Evolutionary conservation across 2,113 vertebrate species (phyloP).

Genomic region (Phylloscopus trochiloides): DNA sequence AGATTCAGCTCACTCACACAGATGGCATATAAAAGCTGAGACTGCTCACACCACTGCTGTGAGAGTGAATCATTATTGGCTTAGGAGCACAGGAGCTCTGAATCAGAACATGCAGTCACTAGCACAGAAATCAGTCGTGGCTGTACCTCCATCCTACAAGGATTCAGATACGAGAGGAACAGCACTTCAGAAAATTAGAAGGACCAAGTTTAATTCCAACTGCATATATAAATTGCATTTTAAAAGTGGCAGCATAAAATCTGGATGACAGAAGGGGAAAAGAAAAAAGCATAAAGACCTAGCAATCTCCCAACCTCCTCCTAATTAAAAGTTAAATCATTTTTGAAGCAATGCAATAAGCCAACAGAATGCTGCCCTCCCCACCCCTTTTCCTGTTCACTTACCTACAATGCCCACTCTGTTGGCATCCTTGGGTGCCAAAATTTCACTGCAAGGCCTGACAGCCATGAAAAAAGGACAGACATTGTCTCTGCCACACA

Average conservation of each 20-base stretch:
- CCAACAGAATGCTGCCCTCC: background rate
- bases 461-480: background rate
- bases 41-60: conserved; percentile 60
- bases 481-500: background rate
- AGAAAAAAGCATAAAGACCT: background rate
- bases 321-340: background rate
- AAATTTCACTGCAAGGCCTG: background rate
- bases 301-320: background rate
- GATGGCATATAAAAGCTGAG: conserved; percentile 55
- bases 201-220: background rate
- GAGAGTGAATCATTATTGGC: conserved; percentile 63
- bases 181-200: background rate
- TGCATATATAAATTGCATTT: background rate
- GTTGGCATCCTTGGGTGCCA: background rate
- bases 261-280: background rate
- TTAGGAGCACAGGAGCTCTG: background rate
- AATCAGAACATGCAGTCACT: background rate
- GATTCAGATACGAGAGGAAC: background rate
- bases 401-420: background rate
- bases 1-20: conserved; percentile 60
- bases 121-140: conserved; percentile 9
- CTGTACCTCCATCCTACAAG: background rate
- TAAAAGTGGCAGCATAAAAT: background rate
- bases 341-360: background rate
- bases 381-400: background rate